Evolutionary conservation across 2,797 vertebrate species (phyloP), one percentile per base, ranked within the genome.

Genomic region (Sphaeramia orbicularis): DNA sequence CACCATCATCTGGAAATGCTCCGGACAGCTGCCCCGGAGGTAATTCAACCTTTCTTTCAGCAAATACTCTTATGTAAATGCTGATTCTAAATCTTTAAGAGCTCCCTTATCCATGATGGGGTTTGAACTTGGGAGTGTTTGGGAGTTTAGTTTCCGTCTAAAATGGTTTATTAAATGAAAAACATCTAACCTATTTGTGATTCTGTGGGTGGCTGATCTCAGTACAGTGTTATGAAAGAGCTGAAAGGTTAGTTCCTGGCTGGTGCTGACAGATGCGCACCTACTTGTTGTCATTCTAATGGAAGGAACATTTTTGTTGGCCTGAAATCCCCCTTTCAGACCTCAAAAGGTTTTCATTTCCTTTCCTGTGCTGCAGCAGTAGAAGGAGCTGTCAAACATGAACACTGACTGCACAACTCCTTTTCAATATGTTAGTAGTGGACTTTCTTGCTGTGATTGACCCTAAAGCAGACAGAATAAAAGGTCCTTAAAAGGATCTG

Each of bases 11-110:
- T 47, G 56, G 62, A 80, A 27, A 83, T 83, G 81, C 27, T 51
- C 7, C 36, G 42, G 43, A 53, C 14, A 7, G n/a, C 66, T 60
- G 32, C 15, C 30, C 40, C 58, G 21, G 50, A 85, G 86, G 90
- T 91, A 83, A 54, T 7, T 0, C 6, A 15, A 1, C 7, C 5
- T 54, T 54, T 54, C 14, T 27, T 58, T 14, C 12, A 8, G 35
- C 64, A 15, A 3, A 1, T 15, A 30, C 36, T 27, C 19, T 52
- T 68, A 51, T 50, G 51, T 74, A 55, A 65, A 3, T 37, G 10
- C n/a, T 8, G 40, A 49, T 60, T 52, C 1, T 2, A 30, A 51
- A 32, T 1, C n/a, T 14, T 8, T 1, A 54, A 49, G 32, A 15
- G 35, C 30, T 16, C 52, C n/a, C 1, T 63, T 10, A 43, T 37